Percentiles rank a stretch among this genome's conserved stretches.
These are phyloP conservation scores for Gerris lacustris DNA, from an alignment of 2,888 invertebrate species.

Conservation along the genomic window DNA sequence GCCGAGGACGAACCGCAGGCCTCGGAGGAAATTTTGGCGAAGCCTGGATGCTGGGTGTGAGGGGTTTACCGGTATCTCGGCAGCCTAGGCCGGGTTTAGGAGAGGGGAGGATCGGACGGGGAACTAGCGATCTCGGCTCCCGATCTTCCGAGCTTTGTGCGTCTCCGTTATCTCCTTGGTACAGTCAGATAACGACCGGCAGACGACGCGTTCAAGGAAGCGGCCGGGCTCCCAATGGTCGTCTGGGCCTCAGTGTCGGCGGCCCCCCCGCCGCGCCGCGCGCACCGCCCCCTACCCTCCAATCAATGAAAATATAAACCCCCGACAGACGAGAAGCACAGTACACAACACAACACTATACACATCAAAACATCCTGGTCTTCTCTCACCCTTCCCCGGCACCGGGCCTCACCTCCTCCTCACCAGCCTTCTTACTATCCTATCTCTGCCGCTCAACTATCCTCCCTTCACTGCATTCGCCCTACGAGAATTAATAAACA, in stretches of 20 bases:
- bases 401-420: neutral
- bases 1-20: constrained; percentile 31
- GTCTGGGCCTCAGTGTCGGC: neutral
- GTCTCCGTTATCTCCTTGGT: too few species aligned
- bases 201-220: neutral
- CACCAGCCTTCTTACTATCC: neutral
- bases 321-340: constrained; percentile 1
- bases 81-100: constrained; percentile 19
- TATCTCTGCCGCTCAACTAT: neutral
- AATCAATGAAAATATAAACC: constrained; percentile 32
- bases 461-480: neutral
- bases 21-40: constrained; percentile 36
- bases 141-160: neutral
- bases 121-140: constrained; percentile 20
- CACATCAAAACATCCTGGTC: constrained; percentile 20
- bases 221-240: constrained; percentile 1
- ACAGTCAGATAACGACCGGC: too few species aligned
- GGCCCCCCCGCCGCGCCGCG: constrained; percentile 17
- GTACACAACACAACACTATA: constrained; percentile 25
- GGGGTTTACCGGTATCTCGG: constrained; percentile 23
- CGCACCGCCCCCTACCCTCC: constrained; percentile 24
- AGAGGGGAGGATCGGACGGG: constrained; percentile 25
- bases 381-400: neutral
- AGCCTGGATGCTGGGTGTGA: constrained; percentile 14
- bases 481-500: too few species aligned